Conservation (phyloP, 2,888 invertebrate species). For the Rhingia campestris region DNA sequence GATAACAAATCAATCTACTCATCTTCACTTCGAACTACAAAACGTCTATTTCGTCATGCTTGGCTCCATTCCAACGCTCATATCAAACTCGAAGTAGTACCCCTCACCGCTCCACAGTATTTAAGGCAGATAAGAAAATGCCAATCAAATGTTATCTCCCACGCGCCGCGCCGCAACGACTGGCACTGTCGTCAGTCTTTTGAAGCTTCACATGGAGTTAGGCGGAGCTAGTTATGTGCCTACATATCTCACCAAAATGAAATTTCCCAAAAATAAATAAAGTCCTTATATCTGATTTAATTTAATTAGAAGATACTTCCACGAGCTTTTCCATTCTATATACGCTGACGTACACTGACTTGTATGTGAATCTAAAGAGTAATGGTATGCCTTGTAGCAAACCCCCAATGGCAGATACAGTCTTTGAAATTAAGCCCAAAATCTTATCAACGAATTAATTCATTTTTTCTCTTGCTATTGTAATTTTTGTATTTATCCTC, state of each 20-base stretch:
- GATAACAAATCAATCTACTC: no score
- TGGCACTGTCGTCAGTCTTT: constrained; percentile 16
- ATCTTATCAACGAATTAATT: constrained; percentile 55
- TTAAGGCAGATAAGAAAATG: constrained; percentile 62
- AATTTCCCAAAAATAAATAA: constrained; percentile 61
- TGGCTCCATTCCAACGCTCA: constrained; percentile 17
- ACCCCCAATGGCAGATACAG: constrained; percentile 28
- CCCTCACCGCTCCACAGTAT: constrained; percentile 40
- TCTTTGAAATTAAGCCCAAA: constrained; percentile 29
- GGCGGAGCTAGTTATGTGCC: constrained; percentile 9
- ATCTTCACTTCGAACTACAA: no score
- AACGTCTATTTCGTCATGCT: not conserved
- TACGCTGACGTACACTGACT: constrained; percentile 16
- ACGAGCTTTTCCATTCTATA: constrained; percentile 45
- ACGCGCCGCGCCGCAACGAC: constrained; percentile 25
- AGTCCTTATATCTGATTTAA: constrained; percentile 57
- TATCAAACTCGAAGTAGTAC: constrained; percentile 52
- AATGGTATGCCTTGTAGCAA: constrained; percentile 15
- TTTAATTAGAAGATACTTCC: constrained; percentile 65
- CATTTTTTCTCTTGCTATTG: constrained; percentile 1
- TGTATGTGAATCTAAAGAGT: not conserved
- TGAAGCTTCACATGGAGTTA: constrained; percentile 3
- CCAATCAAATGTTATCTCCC: constrained; percentile 64
- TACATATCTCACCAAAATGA: constrained; percentile 42
- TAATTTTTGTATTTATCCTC: constrained; percentile 3